Conservation (phyloP, 2,113 vertebrate species). For the Leptodactylus fuscus region DNA sequence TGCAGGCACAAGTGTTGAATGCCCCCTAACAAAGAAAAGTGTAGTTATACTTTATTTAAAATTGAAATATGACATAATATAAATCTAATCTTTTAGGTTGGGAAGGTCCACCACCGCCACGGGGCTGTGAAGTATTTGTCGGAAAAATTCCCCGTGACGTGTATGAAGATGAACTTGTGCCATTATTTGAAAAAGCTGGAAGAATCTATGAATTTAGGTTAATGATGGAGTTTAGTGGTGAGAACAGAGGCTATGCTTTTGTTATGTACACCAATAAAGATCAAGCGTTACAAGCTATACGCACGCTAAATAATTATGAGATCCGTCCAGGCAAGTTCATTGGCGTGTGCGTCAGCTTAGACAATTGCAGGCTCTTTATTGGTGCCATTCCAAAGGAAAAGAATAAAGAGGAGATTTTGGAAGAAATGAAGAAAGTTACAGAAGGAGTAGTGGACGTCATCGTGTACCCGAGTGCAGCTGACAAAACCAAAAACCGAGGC, state of each 20-base stretch:
- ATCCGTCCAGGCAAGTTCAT: constrained; percentile 91
- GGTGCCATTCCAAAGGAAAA: constrained; percentile 94
- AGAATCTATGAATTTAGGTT: constrained; percentile 92
- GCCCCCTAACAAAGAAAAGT: no score
- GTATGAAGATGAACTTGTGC: constrained; percentile 93
- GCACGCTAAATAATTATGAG: constrained; percentile 89
- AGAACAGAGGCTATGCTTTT: constrained; percentile 96
- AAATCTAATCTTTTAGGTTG: constrained; percentile 81
- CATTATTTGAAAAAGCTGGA: constrained; percentile 89
- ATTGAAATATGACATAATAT: no score
- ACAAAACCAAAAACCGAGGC: constrained; percentile 90
- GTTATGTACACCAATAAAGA: constrained; percentile 93
- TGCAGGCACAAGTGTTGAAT: no score
- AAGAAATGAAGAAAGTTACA: constrained; percentile 92
- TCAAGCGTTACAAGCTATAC: constrained; percentile 87
- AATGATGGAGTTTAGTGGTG: constrained; percentile 98
- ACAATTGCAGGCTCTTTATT: constrained; percentile 95
- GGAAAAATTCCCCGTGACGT: constrained; percentile 96
- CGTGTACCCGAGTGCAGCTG: constrained; percentile 87
- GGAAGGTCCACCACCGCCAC: constrained; percentile 91
- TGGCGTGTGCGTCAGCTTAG: constrained; percentile 91
- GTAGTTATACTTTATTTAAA: no score
- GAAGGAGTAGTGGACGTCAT: constrained; percentile 94
- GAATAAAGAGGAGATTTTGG: constrained; percentile 91
- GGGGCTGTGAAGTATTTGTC: constrained; percentile 96